A percentile compares a stretch with the other conserved stretches of the same genome.
Conservation (phyloP, 1,140 invertebrate genomes). For the Drosophila neocordata region DNA sequence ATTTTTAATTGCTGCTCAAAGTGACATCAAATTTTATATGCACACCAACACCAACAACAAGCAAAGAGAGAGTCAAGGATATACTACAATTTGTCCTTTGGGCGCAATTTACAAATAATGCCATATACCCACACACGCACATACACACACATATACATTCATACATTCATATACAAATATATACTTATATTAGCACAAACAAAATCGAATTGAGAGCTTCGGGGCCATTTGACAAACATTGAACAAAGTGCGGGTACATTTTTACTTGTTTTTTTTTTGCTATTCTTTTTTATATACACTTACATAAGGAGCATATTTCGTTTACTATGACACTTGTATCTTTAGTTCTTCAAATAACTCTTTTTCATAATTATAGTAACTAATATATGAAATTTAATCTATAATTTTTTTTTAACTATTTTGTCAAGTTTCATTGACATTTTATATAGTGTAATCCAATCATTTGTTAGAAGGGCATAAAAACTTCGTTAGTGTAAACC, state of each 20-base stretch:
- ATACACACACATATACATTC: slow-evolving; percentile 8
- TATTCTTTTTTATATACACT: neutral
- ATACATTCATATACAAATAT: neutral
- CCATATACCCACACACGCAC: slow-evolving; percentile 39
- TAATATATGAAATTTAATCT: too few relatives aligned
- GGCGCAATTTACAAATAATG: slow-evolving; percentile 41
- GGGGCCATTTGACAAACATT: slow-evolving; percentile 47
- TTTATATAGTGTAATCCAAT: too few relatives aligned
- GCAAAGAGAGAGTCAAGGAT: slow-evolving; percentile 18
- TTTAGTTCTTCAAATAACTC: too few relatives aligned
- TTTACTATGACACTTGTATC: too few relatives aligned
- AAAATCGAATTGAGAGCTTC: slow-evolving; percentile 51
- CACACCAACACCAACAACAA: neutral
- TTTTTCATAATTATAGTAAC: neutral
- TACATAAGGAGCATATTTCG: slow-evolving; percentile 1
- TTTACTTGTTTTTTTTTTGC: neutral
- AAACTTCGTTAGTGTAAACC: too few relatives aligned
- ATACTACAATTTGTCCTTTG: slow-evolving; percentile 41
- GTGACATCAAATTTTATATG: slow-evolving; percentile 49
- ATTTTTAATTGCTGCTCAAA: slow-evolving; percentile 63
- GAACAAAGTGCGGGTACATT: slow-evolving; percentile 13
- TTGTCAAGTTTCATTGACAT: too few relatives aligned
- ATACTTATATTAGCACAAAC: slow-evolving; percentile 18
- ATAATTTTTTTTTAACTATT: too few relatives aligned
- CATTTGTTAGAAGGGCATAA: too few relatives aligned